A percentile compares a stretch with the other conserved stretches of the same genome.
phyloP scores from a whole-genome alignment of 2,888 invertebrate species.

The Cryptophagus acutangulus region DNA sequence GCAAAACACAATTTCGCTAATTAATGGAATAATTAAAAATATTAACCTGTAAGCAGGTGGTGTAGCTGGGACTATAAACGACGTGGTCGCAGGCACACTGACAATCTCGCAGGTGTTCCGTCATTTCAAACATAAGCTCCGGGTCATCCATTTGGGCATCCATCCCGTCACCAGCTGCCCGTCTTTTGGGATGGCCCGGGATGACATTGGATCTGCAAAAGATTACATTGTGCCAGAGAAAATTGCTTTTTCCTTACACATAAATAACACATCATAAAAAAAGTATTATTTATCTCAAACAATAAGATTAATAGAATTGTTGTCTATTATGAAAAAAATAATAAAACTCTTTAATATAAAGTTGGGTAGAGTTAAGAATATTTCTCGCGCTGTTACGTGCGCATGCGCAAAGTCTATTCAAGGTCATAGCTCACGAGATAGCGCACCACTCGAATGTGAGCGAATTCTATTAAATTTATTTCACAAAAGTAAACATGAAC shows the following conservation, averaged over 20 bases:
- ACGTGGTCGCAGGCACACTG: slow-evolving; percentile 46
- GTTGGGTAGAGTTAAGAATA: too few relatives aligned
- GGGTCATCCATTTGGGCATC: slow-evolving; percentile 46
- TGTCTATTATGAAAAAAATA: too few relatives aligned
- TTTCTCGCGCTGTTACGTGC: too few relatives aligned
- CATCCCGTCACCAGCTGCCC: slow-evolving; percentile 46
- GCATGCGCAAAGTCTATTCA: too few relatives aligned
- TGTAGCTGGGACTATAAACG: slow-evolving; percentile 45
- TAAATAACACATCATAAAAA: slow-evolving; percentile 4
- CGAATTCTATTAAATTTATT: too few relatives aligned
- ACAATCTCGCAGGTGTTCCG: slow-evolving; percentile 43
- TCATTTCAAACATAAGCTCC: slow-evolving; percentile 44
- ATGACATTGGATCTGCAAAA: slow-evolving; percentile 29
- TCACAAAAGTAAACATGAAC: too few relatives aligned
- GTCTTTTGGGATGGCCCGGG: slow-evolving; percentile 31
- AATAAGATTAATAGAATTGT: too few relatives aligned
- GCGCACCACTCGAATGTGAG: too few relatives aligned
- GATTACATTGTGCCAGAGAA: slow-evolving; percentile 14
- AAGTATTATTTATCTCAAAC: too few relatives aligned
- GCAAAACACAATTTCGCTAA: not conserved
- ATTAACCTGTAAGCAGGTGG: slow-evolving; percentile 45
- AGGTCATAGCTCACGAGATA: too few relatives aligned
- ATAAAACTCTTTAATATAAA: slow-evolving; percentile 1
- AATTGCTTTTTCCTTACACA: slow-evolving; percentile 13
- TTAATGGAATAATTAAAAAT: slow-evolving; percentile 7